Conservation (phyloP, 2,797 vertebrate genomes). For the Phrynocephalus guinanensis region DNA sequence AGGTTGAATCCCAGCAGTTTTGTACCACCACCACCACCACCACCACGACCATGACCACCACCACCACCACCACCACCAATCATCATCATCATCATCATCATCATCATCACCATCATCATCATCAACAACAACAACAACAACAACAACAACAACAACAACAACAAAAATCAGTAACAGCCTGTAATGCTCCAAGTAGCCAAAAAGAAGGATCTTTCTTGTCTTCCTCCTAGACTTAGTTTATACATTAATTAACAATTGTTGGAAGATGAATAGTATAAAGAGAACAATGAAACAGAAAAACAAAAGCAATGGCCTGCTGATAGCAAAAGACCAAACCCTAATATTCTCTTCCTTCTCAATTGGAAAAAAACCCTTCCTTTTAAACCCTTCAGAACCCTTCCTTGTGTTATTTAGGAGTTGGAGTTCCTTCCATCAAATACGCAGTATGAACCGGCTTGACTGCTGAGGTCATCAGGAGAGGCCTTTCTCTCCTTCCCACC, state of each 20-base stretch:
- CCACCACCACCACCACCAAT: no score
- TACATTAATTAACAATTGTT: neutral
- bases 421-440: neutral
- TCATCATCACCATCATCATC: no score
- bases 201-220: neutral
- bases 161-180: neutral
- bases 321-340: neutral
- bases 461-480: no score
- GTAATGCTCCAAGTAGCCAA: neutral
- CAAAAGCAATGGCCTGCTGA: neutral
- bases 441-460: neutral
- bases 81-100: no score
- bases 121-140: no score
- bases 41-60: no score
- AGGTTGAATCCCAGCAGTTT: neutral
- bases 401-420: slow-evolving; percentile 41
- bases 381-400: neutral
- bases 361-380: slow-evolving; percentile 10
- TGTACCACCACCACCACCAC: neutral
- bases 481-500: no score
- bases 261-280: neutral
- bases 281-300: neutral
- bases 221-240: neutral
- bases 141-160: no score
- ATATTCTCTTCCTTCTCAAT: neutral